Conservation (phyloP, 1,140 invertebrate genomes). For the Oncopeltus fasciatus region DNA sequence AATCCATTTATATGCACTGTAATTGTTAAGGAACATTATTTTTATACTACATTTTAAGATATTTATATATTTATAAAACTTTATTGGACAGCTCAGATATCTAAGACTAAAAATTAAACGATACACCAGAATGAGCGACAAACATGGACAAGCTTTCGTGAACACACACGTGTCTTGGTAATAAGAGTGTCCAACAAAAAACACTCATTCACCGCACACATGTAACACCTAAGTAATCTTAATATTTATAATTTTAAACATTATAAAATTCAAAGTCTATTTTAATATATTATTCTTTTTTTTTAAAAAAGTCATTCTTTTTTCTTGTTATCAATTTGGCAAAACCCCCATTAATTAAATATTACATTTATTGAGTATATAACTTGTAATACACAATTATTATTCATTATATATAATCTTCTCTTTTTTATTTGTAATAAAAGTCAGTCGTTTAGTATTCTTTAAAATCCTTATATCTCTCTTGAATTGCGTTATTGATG, state of each 20-base stretch:
- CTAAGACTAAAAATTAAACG: not conserved
- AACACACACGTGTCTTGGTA: conserved; percentile 11
- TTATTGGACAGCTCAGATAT: not conserved
- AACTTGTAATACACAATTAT: conserved; percentile 22
- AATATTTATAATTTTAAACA: conserved; percentile 11
- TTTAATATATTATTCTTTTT: conserved; percentile 16
- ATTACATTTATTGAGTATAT: conserved; percentile 25
- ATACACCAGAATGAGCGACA: not conserved
- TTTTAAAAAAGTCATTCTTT: conserved; percentile 20
- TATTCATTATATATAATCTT: conserved; percentile 17
- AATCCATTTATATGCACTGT: too few species aligned
- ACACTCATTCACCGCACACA: conserved; percentile 22
- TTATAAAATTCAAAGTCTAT: conserved; percentile 25
- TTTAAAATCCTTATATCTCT: conserved; percentile 5
- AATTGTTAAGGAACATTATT: not conserved
- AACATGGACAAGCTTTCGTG: conserved; percentile 6
- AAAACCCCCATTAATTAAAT: conserved; percentile 25
- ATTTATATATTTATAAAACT: not conserved
- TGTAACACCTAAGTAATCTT: conserved; percentile 20
- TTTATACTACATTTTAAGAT: not conserved
- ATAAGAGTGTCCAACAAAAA: conserved; percentile 17
- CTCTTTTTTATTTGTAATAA: conserved; percentile 20
- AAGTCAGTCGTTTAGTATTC: conserved; percentile 24
- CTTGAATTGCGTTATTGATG: conserved; percentile 9
- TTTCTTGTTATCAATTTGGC: too few species aligned